Percentiles rank a stretch among this genome's conserved stretches.
phyloP scores from a whole-genome alignment of 2,797 vertebrate species.

The Selene dorsalis region DNA sequence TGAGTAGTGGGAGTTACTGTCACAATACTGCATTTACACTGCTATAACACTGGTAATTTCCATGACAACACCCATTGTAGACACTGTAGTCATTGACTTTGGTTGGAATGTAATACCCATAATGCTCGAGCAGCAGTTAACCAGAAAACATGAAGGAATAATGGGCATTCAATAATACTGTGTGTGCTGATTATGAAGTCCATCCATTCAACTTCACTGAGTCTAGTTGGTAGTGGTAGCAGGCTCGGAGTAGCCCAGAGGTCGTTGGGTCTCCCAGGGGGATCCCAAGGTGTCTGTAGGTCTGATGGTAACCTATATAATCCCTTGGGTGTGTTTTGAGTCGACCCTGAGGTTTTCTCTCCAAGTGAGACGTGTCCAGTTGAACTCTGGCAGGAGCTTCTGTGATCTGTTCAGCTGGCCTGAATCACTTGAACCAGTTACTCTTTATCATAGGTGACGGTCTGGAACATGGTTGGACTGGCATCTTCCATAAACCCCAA shows the following conservation, averaged over 20 bases:
- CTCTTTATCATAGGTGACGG: too few relatives aligned
- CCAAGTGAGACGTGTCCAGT: too few relatives aligned
- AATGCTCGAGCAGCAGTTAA: not conserved
- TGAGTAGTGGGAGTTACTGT: constrained; percentile 7
- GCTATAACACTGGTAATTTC: not conserved
- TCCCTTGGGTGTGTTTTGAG: not conserved
- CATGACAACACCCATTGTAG: not conserved
- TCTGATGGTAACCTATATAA: not conserved
- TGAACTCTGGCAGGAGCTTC: too few relatives aligned
- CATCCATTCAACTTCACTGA: not conserved
- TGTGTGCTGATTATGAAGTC: not conserved
- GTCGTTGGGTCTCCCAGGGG: not conserved
- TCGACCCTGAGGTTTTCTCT: not conserved
- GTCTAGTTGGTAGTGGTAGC: not conserved
- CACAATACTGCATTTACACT: not conserved
- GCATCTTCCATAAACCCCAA: not conserved
- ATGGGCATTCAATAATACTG: not conserved
- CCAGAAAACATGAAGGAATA: not conserved
- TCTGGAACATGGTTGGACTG: too few relatives aligned
- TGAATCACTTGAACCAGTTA: too few relatives aligned
- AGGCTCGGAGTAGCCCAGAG: not conserved
- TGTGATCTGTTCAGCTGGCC: too few relatives aligned
- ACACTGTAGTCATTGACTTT: not conserved
- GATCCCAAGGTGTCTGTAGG: not conserved
- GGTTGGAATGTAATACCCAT: not conserved